Evolutionary conservation across 2,113 vertebrate genomes (phyloP), one percentile per base, ranked within the genome.

Genomic region (Panthera leo): DNA sequence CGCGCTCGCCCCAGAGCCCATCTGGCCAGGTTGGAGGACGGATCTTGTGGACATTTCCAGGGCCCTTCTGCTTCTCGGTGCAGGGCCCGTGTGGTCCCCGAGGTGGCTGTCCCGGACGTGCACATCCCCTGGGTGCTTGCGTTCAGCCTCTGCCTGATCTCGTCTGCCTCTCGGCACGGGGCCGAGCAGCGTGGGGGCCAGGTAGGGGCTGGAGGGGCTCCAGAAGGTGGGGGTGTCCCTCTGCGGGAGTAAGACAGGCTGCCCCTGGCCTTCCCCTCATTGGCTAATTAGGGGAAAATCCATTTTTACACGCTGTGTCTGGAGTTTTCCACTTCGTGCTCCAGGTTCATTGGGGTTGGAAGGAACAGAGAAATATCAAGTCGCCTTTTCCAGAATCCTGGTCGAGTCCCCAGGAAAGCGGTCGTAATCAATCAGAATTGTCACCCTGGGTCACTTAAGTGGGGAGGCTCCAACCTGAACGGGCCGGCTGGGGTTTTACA

Each of bases 351-450:
- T 53, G 94, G 65, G 83, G 25, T 45, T 87, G 58, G 82, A 18
- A 75, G 91, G 63, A 75, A 61, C 42, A 85, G 63, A 67, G 63
- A 75, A 82, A 65, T 58, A 76, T 82, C 92, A 89, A 51, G 78
- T 95, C 21, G 88, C 73, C 51, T 90, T 86, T 90, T 97, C 88
- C 85, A 80, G 70, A 86, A 82, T 51, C 87, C 63, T 75, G 71
- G 42, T 39, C 67, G 23, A 23, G 39, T 70, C 79, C 5, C 0
- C 7, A 34, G 63, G 42, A 70, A 58, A 78, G 58, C 11, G 10
- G 21, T 23, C 2, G 1, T 5, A 5, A 53, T 48, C 3, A 15
- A 36, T 55, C 76, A 31, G 53, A 39, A 16, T 0, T 19, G 42
- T 70, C 63, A 25, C 25, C 71, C 55, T 25, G 15, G 68, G 83